Evolutionary conservation across 2,113 vertebrate species (phyloP).

Genomic region (Heterotis niloticus): DNA sequence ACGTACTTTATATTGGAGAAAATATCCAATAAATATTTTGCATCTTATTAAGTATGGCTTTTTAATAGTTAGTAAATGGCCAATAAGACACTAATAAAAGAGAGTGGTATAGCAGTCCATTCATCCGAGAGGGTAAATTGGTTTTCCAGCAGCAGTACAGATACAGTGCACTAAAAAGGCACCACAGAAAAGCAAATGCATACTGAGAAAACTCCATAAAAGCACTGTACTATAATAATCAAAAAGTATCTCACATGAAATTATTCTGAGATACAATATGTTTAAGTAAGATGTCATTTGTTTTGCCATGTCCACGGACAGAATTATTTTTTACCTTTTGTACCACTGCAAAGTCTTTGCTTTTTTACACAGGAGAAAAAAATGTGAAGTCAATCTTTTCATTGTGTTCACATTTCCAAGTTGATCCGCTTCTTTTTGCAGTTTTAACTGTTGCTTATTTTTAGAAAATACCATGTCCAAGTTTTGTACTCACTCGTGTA

Average conservation of each 20-base stretch:
- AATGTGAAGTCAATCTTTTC: not conserved
- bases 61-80: not conserved
- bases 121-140: not conserved
- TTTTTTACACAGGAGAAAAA: not conserved
- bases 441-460: not conserved
- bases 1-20: not conserved
- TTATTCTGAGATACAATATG: not conserved
- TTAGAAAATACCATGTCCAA: too few species aligned
- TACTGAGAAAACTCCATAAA: not conserved
- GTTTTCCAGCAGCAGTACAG: not conserved
- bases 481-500: too few species aligned
- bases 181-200: too few species aligned
- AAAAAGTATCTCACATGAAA: too few species aligned
- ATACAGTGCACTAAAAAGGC: not conserved
- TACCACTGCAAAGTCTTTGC: not conserved
- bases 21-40: not conserved
- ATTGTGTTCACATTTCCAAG: not conserved
- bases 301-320: not conserved
- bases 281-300: too few species aligned
- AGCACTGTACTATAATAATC: not conserved
- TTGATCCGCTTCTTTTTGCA: not conserved
- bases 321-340: not conserved
- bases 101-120: not conserved
- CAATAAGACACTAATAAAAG: constrained; percentile 2
- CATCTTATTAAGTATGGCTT: not conserved